phyloP scores from a whole-genome alignment of 2,797 vertebrate genomes.

The Coluber constrictor region DNA sequence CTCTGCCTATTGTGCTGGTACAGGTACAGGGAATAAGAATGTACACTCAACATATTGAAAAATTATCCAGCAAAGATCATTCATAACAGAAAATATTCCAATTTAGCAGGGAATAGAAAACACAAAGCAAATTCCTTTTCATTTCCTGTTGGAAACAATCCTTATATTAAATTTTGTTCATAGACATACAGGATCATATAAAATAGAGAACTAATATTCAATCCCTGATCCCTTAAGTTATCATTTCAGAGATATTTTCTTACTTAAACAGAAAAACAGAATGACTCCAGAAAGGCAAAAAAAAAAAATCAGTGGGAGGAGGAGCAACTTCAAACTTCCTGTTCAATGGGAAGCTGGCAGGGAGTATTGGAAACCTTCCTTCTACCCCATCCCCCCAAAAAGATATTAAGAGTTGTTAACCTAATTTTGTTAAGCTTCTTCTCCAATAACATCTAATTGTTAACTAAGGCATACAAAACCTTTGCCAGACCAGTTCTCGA shows the following conservation, averaged over 20 bases:
- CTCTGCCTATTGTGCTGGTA: neutral
- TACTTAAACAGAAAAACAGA: neutral
- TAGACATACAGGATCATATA: neutral
- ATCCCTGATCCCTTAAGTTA: neutral
- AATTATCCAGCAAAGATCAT: neutral
- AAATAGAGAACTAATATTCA: neutral
- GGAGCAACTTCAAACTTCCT: neutral
- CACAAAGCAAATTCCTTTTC: neutral
- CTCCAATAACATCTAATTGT: too few relatives aligned
- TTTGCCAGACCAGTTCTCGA: too few relatives aligned
- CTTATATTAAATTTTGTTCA: neutral
- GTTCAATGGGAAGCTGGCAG: neutral
- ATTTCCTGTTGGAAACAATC: neutral
- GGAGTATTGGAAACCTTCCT: neutral
- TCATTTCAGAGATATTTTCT: neutral
- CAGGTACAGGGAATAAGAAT: neutral
- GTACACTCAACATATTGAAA: neutral
- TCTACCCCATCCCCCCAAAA: too few relatives aligned
- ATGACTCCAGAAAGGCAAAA: neutral
- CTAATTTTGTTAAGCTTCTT: too few relatives aligned
- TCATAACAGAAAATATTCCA: neutral
- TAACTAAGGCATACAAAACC: too few relatives aligned
- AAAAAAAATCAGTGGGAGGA: neutral
- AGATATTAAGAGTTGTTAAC: too few relatives aligned
- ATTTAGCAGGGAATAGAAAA: neutral